Evolutionary conservation across 92 coral and sea anemone genomes (phyloP), one percentile per base, ranked within the genome.

Genomic region (Porites lobata): DNA sequence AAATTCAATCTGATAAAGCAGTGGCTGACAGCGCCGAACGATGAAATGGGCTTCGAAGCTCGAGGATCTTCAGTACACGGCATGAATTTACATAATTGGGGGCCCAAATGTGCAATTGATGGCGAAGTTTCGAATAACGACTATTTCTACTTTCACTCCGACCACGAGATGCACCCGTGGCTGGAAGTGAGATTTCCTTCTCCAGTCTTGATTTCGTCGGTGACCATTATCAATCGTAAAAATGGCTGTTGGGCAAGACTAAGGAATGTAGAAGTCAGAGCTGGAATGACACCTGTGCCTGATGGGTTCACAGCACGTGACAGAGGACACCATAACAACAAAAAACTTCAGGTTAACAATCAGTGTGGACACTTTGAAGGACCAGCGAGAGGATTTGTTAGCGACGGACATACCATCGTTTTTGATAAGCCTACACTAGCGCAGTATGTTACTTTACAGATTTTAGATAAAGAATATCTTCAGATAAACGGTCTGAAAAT

Each of bases 171-270:
- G 20, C 9, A 29, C 32, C 32, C 32, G 32, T 29, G 32, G 32
- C 32, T 29, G 2, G 32, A 29, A 29, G 32, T 29, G 2, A 29
- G 32, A 29, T 29, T 29, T 29, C 32, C 32, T 29, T 29, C 32
- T 29, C 32, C 32, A 5, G 19, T 80, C 6, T 18, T 80, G 22
- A 21, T 80, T 14, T 22, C 38, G 17, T 67, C 75, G 2, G 3
- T 80, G 65, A 66, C 84, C 8, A 52, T 80, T 9, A 18, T 66
- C 52, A 66, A 67, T 22, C 84, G 84, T 24, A 52, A 51, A 26
- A 17, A 80, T 20, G 4, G 6, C 4, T 86, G 17, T 19, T 21
- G 68, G 68, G 32, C 3, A 1, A 29, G 32, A 18, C 17, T 62
- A 14, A 62, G 66, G n/a, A 62, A 62, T 62, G 19, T 62, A 1